phyloP scores from a whole-genome alignment of 2,113 vertebrate genomes.

The Coturnix japonica region DNA sequence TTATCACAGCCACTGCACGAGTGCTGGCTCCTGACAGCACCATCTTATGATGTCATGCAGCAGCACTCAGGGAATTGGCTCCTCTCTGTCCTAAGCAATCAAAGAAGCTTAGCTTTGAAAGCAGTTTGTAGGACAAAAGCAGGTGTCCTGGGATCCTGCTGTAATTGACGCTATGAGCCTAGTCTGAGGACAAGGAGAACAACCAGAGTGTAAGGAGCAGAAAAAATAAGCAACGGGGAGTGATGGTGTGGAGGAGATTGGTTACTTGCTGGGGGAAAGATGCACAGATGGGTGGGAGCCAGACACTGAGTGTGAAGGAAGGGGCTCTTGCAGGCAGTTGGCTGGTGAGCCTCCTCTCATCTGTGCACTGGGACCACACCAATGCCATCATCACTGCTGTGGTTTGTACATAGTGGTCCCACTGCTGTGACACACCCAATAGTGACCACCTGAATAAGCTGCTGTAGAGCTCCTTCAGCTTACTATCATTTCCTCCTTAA shows the following conservation, averaged over 20 bases:
- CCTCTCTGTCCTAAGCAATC: neutral
- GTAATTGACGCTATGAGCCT: neutral
- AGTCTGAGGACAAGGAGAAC: neutral
- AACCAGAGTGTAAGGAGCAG: neutral
- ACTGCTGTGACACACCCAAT: neutral
- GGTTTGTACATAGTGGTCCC: neutral
- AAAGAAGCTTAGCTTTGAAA: slow-evolving; percentile 28
- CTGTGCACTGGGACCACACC: neutral
- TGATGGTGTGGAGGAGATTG: neutral
- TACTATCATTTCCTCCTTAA: neutral
- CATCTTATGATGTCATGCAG: neutral
- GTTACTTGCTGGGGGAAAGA: neutral
- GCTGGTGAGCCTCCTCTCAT: neutral
- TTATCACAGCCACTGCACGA: slow-evolving; percentile 39
- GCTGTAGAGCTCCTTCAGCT: neutral
- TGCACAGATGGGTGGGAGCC: neutral
- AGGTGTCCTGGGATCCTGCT: neutral
- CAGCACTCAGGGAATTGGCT: neutral
- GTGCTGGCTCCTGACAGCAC: neutral
- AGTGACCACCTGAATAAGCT: neutral
- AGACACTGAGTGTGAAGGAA: neutral
- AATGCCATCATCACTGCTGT: neutral
- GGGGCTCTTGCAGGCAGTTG: neutral
- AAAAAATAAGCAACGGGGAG: neutral
- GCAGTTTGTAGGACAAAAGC: neutral